These are phyloP conservation scores for Heliconius ethilla DNA, from an alignment of 2,888 invertebrate genomes.

Conservation along the genomic window DNA sequence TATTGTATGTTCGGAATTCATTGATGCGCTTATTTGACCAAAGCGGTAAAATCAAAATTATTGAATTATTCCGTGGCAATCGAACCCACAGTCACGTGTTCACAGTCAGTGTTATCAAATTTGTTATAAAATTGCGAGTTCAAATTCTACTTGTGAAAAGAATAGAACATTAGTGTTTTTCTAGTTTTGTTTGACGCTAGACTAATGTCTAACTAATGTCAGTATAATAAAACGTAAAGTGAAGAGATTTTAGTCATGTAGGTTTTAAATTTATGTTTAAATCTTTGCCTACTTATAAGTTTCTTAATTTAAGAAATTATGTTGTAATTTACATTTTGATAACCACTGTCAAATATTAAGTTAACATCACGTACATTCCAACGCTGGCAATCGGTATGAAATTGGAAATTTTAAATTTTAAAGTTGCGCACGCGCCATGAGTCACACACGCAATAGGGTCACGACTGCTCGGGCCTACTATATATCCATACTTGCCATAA, in stretches of 20 bases:
- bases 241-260: neutral
- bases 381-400: slow-evolving; percentile 54
- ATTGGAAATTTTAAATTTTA: slow-evolving; percentile 76
- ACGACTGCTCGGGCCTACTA: slow-evolving; percentile 63
- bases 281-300: neutral
- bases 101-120: too few species aligned
- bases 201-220: too few species aligned
- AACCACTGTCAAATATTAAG: slow-evolving; percentile 38
- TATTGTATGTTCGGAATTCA: too few species aligned
- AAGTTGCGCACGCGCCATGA: slow-evolving; percentile 77
- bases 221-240: neutral
- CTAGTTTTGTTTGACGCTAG: neutral
- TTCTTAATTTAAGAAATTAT: neutral
- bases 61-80: too few species aligned
- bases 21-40: too few species aligned
- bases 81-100: too few species aligned
- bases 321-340: slow-evolving; percentile 1
- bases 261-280: neutral
- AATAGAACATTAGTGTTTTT: neutral
- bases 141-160: neutral
- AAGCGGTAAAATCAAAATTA: too few species aligned
- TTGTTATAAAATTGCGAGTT: neutral
- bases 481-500: slow-evolving; percentile 60
- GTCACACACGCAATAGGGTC: slow-evolving; percentile 79
- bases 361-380: slow-evolving; percentile 37